Evolutionary conservation across 2,888 invertebrate genomes (phyloP), one percentile per base, ranked within the genome.

Genomic region (Protodeltote pygarga): DNA sequence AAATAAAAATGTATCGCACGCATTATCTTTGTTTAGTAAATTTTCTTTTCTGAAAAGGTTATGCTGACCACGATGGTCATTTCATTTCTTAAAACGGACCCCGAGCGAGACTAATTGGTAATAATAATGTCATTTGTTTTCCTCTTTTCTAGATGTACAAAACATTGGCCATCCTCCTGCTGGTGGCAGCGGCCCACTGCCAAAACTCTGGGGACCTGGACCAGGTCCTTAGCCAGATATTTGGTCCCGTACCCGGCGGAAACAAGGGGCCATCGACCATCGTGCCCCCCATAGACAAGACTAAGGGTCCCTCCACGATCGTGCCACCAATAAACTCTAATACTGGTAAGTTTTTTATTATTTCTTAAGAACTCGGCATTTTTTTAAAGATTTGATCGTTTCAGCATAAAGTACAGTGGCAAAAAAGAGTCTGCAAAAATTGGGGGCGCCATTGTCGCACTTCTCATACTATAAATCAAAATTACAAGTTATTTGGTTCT

Each of bases 211-310:
- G 86, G 0, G 87, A 88, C 53, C 59, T 91, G 25, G 86, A 88
- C 27, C 70, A 81, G 0, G 68, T 90, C 11, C 80, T 90, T 15
- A 65, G 69, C 1, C 68, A 83, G 48, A 87, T 91, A 44, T 89
- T 89, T 58, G 83, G 82, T 0, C 73, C 71, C 0, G 77, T 80
- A 0, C 64, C 67, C 3, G 47, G 32, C 3, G 47, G 32, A 2
- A 45, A 40, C 13, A 49, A 32, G 42, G 48, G 11, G 0, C 21
- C 35, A 3, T 0, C 63, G 39, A 11, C 62, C 31, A 0, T 2
- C n/a, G 4, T n/a, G 5, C 20, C 34, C 4, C 2, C 33, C 3
- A 20, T 20, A 4, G 41, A 52, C n/a, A 60, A 62, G 14, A 40
- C 21, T 0, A 38, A 47, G 0, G 45, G 13, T 1, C 32, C 5